phyloP scores from a whole-genome alignment of 2,797 vertebrate genomes.

The Hybognathus amarus region DNA sequence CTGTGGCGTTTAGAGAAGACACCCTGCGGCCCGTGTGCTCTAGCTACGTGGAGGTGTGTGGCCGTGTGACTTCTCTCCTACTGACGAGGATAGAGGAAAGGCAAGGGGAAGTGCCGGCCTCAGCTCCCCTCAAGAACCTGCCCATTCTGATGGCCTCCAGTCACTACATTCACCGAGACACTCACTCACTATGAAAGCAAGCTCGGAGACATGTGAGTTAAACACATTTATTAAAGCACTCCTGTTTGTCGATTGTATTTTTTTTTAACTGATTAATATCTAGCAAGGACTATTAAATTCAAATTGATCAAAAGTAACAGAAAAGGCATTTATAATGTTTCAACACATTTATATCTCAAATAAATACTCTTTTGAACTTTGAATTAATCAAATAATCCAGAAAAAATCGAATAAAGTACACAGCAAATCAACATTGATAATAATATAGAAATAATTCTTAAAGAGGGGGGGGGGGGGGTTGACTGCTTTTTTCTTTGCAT shows the following conservation, averaged over 20 bases:
- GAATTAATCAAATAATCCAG: background rate
- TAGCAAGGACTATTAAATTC: background rate
- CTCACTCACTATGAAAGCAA: slow-evolving; percentile 79
- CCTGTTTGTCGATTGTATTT: background rate
- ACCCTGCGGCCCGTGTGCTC: slow-evolving; percentile 85
- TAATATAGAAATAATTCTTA: background rate
- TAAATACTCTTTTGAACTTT: background rate
- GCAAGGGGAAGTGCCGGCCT: slow-evolving; percentile 81
- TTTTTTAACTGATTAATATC: background rate
- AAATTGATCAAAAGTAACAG: background rate
- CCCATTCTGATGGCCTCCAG: slow-evolving; percentile 83
- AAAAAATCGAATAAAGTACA: background rate
- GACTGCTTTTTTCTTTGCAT: too few species aligned
- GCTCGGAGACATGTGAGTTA: slow-evolving; percentile 86
- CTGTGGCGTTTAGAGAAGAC: slow-evolving; percentile 84
- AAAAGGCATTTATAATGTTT: background rate
- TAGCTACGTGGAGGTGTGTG: slow-evolving; percentile 89
- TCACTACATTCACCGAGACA: slow-evolving; percentile 79
- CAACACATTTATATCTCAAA: background rate
- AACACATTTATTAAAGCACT: background rate
- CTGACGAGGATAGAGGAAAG: slow-evolving; percentile 84
- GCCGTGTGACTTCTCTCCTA: slow-evolving; percentile 81
- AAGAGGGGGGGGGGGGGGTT: too few species aligned
- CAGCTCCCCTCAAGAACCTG: slow-evolving; percentile 82
- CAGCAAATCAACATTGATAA: background rate